Percentiles rank a stretch among this genome's conserved stretches.
phyloP scores from a whole-genome alignment of 1,140 invertebrate genomes.

The Idris sp. region DNA sequence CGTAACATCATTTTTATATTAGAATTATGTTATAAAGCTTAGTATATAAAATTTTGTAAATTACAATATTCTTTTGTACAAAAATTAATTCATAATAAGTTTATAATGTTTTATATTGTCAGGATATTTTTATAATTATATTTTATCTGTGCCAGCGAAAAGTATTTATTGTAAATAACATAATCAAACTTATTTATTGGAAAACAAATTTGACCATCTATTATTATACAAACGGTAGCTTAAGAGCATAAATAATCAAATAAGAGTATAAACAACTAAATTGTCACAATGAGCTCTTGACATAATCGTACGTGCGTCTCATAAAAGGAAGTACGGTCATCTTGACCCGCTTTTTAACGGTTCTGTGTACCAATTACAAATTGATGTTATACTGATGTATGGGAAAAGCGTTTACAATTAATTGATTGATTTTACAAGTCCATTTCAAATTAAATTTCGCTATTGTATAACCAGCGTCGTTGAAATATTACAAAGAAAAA shows the following conservation, averaged over 20 bases:
- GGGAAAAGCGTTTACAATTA: conserved; percentile 21
- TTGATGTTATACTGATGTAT: conserved; percentile 26
- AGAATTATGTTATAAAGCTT: no score
- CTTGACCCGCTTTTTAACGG: conserved; percentile 55
- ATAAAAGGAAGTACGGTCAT: conserved; percentile 41
- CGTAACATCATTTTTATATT: no score
- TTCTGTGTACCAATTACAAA: conserved; percentile 60
- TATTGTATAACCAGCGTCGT: no score
- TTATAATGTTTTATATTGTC: no score
- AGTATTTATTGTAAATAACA: conserved; percentile 4
- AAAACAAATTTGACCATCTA: conserved; percentile 13
- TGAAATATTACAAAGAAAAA: no score
- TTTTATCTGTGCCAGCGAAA: not conserved
- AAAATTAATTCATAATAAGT: no score
- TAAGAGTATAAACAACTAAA: no score
- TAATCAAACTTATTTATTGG: conserved; percentile 10
- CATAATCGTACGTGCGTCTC: conserved; percentile 42
- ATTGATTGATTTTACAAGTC: conserved; percentile 39
- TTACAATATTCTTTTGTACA: no score
- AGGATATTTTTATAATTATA: no score
- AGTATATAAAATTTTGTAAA: no score
- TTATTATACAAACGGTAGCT: not conserved
- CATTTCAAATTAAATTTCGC: no score
- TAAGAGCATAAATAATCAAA: conserved; percentile 14
- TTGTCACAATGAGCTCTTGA: conserved; percentile 15